phyloP scores from a whole-genome alignment of 2,113 vertebrate species.

The Machaerirhynchus nigripectus region DNA sequence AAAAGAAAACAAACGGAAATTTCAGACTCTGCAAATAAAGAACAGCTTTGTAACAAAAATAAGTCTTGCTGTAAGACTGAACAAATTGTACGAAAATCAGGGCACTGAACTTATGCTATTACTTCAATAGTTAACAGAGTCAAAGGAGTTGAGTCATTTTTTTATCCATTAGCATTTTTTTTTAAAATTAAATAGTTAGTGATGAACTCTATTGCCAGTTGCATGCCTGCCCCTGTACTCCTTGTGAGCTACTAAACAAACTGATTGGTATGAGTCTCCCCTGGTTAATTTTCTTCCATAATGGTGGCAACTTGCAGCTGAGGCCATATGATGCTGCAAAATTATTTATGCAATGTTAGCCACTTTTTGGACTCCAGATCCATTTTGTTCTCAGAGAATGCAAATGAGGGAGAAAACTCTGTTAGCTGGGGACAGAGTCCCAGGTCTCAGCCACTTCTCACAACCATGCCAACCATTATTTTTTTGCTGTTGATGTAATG shows the following conservation, averaged over 20 bases:
- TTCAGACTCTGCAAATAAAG: neutral
- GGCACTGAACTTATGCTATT: neutral
- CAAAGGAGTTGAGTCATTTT: slow-evolving; percentile 31
- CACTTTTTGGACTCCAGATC: slow-evolving; percentile 75
- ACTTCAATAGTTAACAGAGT: neutral
- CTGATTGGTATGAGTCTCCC: slow-evolving; percentile 81
- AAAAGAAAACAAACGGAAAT: slow-evolving; percentile 14
- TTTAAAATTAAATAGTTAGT: slow-evolving; percentile 64
- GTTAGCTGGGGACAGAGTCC: slow-evolving; percentile 63
- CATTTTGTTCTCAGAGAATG: slow-evolving; percentile 68
- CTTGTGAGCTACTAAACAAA: slow-evolving; percentile 77
- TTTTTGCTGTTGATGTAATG: slow-evolving; percentile 50
- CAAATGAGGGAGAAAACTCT: slow-evolving; percentile 64
- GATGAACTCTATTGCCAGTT: slow-evolving; percentile 74
- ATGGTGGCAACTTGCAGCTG: slow-evolving; percentile 83
- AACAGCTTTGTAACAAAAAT: neutral
- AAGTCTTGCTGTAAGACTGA: neutral
- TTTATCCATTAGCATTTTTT: slow-evolving; percentile 46
- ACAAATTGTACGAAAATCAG: neutral
- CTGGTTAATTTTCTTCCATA: slow-evolving; percentile 82
- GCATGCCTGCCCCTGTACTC: slow-evolving; percentile 70
- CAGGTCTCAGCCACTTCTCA: slow-evolving; percentile 42
- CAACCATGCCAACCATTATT: slow-evolving; percentile 60
- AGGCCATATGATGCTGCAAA: slow-evolving; percentile 82
- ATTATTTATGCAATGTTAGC: slow-evolving; percentile 82